Evolutionary conservation across 2,888 invertebrate genomes (phyloP).

Genomic region (Merodon equestris): DNA sequence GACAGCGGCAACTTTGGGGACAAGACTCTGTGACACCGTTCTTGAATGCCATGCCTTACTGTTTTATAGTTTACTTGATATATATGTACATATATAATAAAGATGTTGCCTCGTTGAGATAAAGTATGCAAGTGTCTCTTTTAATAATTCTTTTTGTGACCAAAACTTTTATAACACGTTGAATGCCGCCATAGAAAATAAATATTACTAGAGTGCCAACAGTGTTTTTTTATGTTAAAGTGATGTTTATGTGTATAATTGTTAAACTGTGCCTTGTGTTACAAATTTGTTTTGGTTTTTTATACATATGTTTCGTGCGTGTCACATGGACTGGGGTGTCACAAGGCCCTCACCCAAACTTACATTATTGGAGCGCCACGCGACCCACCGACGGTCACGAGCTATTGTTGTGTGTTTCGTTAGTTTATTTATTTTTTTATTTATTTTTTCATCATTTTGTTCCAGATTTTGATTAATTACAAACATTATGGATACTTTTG

Average conservation of each 20-base stretch:
- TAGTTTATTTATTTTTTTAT: background rate
- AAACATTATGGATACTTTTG: constrained; percentile 1
- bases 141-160: too few species aligned
- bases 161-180: too few species aligned
- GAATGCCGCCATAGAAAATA: too few species aligned
- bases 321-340: background rate
- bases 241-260: constrained; percentile 3
- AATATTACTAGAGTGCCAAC: too few species aligned
- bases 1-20: too few species aligned
- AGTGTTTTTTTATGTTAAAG: constrained; percentile 14
- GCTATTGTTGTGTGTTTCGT: background rate
- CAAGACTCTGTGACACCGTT: too few species aligned
- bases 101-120: too few species aligned
- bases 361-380: constrained; percentile 4
- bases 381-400: constrained; percentile 10
- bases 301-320: constrained; percentile 3
- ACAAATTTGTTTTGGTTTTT: background rate
- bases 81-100: too few species aligned
- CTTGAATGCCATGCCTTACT: too few species aligned
- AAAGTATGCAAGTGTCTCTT: too few species aligned
- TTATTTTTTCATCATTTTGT: background rate
- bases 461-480: constrained; percentile 11
- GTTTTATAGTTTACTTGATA: too few species aligned
- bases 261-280: constrained; percentile 3
- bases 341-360: background rate